phyloP scores from a whole-genome alignment of 2,888 invertebrate species.

The Metellina segmentata region DNA sequence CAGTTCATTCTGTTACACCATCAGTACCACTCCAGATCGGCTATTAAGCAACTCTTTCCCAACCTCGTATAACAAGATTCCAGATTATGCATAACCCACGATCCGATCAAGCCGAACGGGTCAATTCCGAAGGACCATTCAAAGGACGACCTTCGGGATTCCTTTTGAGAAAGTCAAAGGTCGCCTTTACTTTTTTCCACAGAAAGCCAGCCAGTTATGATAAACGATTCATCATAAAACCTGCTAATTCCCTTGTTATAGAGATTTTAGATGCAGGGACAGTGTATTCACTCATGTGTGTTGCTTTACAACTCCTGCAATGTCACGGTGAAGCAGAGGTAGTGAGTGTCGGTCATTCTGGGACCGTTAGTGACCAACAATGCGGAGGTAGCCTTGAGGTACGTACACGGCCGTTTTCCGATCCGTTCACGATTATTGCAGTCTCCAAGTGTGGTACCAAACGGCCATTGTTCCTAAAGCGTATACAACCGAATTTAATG shows the following conservation, averaged over 20 bases:
- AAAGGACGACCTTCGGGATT: slow-evolving; percentile 3
- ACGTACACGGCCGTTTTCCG: neutral
- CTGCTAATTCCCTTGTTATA: neutral
- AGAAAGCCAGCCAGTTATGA: neutral
- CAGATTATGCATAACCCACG: neutral
- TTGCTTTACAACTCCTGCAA: neutral
- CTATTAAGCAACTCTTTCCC: neutral
- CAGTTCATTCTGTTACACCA: neutral
- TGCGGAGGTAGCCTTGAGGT: slow-evolving; percentile 5
- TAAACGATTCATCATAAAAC: slow-evolving; percentile 21
- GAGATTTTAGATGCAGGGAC: neutral
- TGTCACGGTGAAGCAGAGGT: neutral
- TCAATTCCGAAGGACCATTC: neutral
- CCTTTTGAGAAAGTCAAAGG: slow-evolving; percentile 17
- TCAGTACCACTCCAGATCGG: neutral
- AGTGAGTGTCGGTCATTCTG: slow-evolving; percentile 5
- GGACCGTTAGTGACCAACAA: neutral
- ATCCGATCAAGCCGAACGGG: neutral
- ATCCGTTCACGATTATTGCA: no score
- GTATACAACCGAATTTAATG: neutral
- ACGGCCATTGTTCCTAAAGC: no score
- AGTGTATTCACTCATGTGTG: slow-evolving; percentile 7
- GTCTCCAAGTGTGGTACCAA: no score
- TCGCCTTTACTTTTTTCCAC: neutral
- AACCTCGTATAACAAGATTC: neutral